Conservation (phyloP, 2,888 invertebrate genomes). For the Drosophila hawaiiensis region DNA sequence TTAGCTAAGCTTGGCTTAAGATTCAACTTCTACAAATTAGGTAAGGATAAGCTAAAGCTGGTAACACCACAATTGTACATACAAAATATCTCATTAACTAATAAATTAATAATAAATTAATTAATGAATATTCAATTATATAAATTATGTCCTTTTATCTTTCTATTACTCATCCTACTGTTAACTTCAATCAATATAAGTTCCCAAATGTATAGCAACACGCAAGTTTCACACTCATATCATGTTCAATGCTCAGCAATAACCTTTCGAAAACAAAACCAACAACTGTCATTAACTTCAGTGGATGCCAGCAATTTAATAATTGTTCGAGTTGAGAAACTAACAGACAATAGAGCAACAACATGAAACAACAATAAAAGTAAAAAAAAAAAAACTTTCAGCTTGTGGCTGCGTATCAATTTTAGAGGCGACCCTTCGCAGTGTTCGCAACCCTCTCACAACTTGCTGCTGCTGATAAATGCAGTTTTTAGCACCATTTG, state of each 20-base stretch:
- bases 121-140: conserved; percentile 1
- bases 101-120: conserved; percentile 1
- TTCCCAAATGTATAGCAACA: conserved; percentile 23
- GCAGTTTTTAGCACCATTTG: conserved; percentile 70
- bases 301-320: conserved; percentile 27
- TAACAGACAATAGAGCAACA: conserved; percentile 44
- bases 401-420: conserved; percentile 39
- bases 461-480: conserved; percentile 66
- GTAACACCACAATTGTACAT: background rate
- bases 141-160: background rate
- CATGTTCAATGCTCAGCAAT: conserved; percentile 36
- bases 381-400: conserved; percentile 18
- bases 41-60: background rate
- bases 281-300: conserved; percentile 51
- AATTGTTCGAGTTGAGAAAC: conserved; percentile 54
- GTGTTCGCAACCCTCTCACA: conserved; percentile 29
- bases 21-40: background rate
- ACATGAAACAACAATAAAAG: conserved; percentile 5
- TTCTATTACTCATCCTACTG: background rate
- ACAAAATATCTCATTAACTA: background rate
- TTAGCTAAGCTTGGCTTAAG: background rate
- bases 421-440: conserved; percentile 32
- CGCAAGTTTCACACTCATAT: conserved; percentile 15
- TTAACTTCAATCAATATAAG: conserved; percentile 9
- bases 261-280: conserved; percentile 45